These are phyloP conservation scores for Choristoneura rosaceana DNA, from an alignment of 2,888 invertebrate species.

Conservation along the genomic window DNA sequence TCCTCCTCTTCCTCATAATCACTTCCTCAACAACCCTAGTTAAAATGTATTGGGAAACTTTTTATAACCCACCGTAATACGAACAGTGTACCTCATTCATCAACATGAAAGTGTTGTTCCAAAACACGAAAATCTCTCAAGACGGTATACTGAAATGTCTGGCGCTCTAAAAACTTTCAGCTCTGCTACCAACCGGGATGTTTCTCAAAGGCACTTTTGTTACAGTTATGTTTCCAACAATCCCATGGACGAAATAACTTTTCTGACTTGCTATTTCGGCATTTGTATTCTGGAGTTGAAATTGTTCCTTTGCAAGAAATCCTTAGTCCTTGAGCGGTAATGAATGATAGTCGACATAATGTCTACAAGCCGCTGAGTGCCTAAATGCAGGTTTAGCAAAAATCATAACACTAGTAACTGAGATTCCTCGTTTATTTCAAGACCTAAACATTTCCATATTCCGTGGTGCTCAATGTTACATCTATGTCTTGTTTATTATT, in stretches of 20 bases:
- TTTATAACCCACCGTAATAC: too few species aligned
- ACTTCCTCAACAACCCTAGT: too few species aligned
- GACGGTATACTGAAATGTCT: background rate
- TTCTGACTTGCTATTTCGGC: background rate
- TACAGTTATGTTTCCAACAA: constrained; percentile 6
- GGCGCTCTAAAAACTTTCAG: constrained; percentile 18
- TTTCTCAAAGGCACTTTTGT: constrained; percentile 26
- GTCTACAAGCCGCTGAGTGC: too few species aligned
- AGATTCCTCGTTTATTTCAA: too few species aligned
- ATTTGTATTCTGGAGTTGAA: background rate
- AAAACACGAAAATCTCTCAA: background rate
- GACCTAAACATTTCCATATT: background rate
- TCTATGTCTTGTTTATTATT: constrained; percentile 34
- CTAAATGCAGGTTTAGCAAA: too few species aligned
- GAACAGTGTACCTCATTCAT: too few species aligned
- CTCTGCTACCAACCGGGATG: background rate
- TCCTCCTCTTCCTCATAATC: too few species aligned
- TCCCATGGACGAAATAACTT: constrained; percentile 29
- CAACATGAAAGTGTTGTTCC: background rate
- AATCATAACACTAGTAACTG: too few species aligned
- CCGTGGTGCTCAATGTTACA: background rate
- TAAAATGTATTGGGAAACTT: too few species aligned
- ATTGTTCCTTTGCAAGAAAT: background rate
- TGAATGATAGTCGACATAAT: too few species aligned
- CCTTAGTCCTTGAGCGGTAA: background rate